phyloP scores from a whole-genome alignment of 2,888 invertebrate species.

The Craniophora ligustri region DNA sequence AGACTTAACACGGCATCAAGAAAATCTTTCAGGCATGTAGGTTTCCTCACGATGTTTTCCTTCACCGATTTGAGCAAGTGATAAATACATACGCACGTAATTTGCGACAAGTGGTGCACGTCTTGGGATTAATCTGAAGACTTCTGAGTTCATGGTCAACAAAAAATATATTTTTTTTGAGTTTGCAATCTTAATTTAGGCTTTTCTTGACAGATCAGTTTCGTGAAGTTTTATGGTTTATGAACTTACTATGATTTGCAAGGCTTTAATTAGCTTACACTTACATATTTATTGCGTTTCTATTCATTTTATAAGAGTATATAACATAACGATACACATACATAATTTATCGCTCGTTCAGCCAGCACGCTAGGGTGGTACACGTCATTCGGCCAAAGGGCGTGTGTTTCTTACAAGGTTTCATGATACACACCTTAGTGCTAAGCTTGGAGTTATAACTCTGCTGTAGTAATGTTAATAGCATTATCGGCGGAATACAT shows the following conservation, averaged over 20 bases:
- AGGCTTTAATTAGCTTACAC: conserved; percentile 12
- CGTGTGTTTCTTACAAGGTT: conserved; percentile 49
- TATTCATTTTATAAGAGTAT: conserved; percentile 20
- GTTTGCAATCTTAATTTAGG: too few species aligned
- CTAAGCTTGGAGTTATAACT: conserved; percentile 33
- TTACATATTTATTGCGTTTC: conserved; percentile 9
- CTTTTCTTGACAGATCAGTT: too few species aligned
- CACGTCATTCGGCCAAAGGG: conserved; percentile 46
- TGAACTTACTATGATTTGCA: conserved; percentile 1
- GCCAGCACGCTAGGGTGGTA: conserved; percentile 47
- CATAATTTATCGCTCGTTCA: conserved; percentile 44
- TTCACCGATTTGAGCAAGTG: too few species aligned
- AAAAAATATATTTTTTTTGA: too few species aligned
- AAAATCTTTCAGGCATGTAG: too few species aligned
- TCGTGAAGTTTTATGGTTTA: not conserved
- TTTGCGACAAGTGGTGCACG: too few species aligned
- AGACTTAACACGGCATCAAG: too few species aligned
- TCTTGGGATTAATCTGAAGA: too few species aligned
- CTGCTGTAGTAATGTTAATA: conserved; percentile 38
- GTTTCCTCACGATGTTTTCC: too few species aligned
- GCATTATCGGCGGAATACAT: conserved; percentile 41
- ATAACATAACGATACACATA: conserved; percentile 43
- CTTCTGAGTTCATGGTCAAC: too few species aligned
- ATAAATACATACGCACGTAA: too few species aligned
- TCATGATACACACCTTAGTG: conserved; percentile 42